Conservation (phyloP, 1,140 invertebrate genomes). For the Bacillus rossius region DNA sequence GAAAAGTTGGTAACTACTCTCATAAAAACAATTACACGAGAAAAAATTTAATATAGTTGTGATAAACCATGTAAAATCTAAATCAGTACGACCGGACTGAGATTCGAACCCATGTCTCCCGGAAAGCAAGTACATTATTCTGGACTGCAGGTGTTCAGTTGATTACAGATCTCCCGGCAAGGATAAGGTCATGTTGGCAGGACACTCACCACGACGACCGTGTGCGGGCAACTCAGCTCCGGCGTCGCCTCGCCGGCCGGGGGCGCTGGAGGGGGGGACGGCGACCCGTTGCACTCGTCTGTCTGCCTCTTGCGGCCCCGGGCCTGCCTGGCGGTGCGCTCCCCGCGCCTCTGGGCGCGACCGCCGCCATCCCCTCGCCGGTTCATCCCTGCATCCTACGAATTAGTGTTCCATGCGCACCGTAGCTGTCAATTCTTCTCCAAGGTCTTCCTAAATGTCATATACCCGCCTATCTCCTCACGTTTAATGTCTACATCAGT, state of each 20-base stretch:
- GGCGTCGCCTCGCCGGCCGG: background rate
- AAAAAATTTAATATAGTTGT: background rate
- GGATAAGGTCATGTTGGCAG: no score
- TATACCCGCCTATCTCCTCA: no score
- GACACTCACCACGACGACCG: background rate
- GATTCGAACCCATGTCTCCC: no score
- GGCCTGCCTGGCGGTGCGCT: background rate
- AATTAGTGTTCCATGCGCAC: no score
- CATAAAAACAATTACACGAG: background rate
- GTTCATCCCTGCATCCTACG: slow-evolving; percentile 3
- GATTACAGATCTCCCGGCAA: no score
- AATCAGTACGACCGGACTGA: no score
- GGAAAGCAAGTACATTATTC: no score
- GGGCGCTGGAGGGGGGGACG: background rate
- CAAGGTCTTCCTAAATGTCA: no score
- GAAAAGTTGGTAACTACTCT: no score
- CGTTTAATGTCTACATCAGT: no score
- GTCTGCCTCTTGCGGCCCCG: slow-evolving; percentile 2
- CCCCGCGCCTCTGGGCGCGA: slow-evolving; percentile 3
- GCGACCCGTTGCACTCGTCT: background rate
- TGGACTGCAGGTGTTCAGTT: no score
- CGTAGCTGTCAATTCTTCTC: no score
- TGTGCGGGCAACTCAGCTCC: background rate
- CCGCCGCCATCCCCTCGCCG: slow-evolving; percentile 6
- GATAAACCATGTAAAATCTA: background rate